Conservation (phyloP, 1,140 invertebrate genomes). For the Listronotus bonariensis region DNA sequence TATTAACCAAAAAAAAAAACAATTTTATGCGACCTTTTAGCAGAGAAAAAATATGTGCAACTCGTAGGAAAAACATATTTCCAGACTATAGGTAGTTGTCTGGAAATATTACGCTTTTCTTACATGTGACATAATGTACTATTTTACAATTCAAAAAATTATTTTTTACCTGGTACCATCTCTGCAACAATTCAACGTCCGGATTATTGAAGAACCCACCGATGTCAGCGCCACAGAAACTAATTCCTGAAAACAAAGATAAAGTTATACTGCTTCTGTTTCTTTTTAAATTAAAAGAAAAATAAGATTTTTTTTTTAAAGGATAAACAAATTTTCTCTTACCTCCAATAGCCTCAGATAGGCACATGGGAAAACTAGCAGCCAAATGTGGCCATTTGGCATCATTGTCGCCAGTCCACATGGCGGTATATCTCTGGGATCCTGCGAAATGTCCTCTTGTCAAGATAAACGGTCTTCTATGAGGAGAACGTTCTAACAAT, state of each 20-base stretch:
- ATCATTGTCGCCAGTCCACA: conserved; percentile 98
- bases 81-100: too few species aligned
- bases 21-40: too few species aligned
- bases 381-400: conserved; percentile 94
- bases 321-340: neutral
- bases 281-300: too few species aligned
- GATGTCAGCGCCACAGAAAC: conserved; percentile 96
- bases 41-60: too few species aligned
- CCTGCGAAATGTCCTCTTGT: conserved; percentile 91
- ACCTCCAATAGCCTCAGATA: conserved; percentile 87
- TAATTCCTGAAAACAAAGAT: conserved; percentile 60
- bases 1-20: too few species aligned
- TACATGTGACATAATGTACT: too few species aligned
- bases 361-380: conserved; percentile 90
- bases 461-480: conserved; percentile 88
- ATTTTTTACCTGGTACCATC: conserved; percentile 90
- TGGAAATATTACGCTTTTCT: too few species aligned
- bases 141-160: neutral
- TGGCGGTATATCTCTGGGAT: conserved; percentile 85
- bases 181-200: conserved; percentile 82
- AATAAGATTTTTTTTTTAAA: neutral
- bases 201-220: conserved; percentile 99
- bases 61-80: too few species aligned
- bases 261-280: too few species aligned
- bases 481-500: conserved; percentile 70